These are phyloP conservation scores for Melanotaenia nigrans DNA, from an alignment of 2,797 vertebrate species.

Conservation along the genomic window DNA sequence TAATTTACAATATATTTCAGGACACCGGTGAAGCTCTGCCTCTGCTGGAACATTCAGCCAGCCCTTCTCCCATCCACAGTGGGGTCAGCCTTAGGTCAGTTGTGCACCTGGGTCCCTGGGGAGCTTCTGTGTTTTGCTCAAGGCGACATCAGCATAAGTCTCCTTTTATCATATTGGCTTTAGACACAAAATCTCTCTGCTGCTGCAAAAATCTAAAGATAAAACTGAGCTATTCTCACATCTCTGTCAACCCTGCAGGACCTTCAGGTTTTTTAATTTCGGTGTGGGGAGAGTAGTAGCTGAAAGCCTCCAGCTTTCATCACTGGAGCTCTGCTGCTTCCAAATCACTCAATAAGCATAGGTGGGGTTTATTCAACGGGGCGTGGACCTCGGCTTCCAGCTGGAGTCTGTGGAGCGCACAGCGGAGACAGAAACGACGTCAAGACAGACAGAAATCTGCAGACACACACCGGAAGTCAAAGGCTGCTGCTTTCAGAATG, in stretches of 20 bases:
- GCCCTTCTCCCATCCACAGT: not conserved
- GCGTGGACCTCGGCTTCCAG: constrained; percentile 77
- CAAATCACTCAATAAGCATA: constrained; percentile 70
- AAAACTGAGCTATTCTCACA: constrained; percentile 21
- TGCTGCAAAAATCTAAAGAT: constrained; percentile 25
- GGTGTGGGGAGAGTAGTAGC: not conserved
- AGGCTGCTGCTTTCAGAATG: constrained; percentile 50
- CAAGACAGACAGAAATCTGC: constrained; percentile 14
- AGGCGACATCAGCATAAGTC: constrained; percentile 6
- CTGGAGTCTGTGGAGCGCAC: constrained; percentile 74
- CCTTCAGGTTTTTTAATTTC: constrained; percentile 2
- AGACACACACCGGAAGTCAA: not conserved
- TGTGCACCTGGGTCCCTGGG: not conserved
- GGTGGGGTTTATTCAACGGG: constrained; percentile 69
- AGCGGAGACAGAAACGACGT: constrained; percentile 23
- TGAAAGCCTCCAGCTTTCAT: constrained; percentile 24
- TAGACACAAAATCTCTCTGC: not conserved
- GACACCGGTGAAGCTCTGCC: not conserved
- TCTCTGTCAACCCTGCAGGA: constrained; percentile 12
- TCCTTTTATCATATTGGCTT: not conserved
- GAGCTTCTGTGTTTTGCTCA: not conserved
- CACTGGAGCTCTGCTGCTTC: constrained; percentile 31
- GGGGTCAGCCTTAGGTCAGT: constrained; percentile 10
- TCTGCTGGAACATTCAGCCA: not conserved
- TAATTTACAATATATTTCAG: not conserved